Evolutionary conservation across 1,140 invertebrate genomes (phyloP).

Genomic region (Drosophila watanabei): DNA sequence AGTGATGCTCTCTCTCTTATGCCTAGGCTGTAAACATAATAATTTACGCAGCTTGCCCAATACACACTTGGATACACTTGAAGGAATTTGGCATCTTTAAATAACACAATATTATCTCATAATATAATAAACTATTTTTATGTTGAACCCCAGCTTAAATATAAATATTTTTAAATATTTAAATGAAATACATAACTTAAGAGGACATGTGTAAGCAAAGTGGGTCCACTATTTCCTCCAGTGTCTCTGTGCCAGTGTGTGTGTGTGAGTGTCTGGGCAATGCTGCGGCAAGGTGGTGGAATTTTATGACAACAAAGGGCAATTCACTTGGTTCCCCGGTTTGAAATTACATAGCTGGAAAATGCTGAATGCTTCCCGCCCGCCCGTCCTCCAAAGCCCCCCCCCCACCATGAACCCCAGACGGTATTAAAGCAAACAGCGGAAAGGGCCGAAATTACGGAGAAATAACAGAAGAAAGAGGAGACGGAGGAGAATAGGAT

Average conservation of each 20-base stretch:
- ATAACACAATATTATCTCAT: no score
- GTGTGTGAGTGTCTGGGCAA: conserved; percentile 15
- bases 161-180: not conserved
- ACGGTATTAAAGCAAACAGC: conserved; percentile 24
- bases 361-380: conserved; percentile 23
- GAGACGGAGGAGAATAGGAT: not conserved
- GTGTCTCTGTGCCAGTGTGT: conserved; percentile 1
- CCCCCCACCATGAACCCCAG: conserved; percentile 1
- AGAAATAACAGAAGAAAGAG: not conserved
- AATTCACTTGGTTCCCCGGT: conserved; percentile 53
- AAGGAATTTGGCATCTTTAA: not conserved
- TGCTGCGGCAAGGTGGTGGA: conserved; percentile 65
- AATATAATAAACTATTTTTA: no score
- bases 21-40: conserved; percentile 57
- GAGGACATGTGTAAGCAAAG: no score
- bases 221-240: not conserved
- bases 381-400: not conserved
- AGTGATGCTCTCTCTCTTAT: conserved; percentile 24
- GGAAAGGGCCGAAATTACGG: conserved; percentile 1
- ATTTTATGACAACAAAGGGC: conserved; percentile 68
- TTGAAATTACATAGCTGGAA: conserved; percentile 61
- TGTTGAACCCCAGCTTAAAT: no score
- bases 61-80: conserved; percentile 34
- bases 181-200: not conserved
- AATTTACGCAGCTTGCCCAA: conserved; percentile 63